phyloP scores from a whole-genome alignment of 1,140 invertebrate genomes.

The Aphaenogaster floridana region DNA sequence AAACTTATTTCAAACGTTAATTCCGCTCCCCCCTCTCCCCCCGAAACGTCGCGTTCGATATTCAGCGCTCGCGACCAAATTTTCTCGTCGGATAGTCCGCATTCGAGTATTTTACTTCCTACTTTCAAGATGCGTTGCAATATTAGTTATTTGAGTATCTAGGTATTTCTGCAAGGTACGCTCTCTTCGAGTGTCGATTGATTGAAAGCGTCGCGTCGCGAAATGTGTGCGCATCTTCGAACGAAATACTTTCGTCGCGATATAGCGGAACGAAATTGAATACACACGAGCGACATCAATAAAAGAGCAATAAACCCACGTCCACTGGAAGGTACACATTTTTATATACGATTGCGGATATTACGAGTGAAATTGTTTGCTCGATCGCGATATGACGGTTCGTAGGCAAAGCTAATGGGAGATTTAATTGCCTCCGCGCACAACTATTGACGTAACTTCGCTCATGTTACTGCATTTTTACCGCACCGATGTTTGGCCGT shows the following conservation, averaged over 20 bases:
- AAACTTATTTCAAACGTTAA: no score
- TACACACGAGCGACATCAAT: not conserved
- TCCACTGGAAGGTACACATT: conserved; percentile 14
- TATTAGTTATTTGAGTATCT: conserved; percentile 12
- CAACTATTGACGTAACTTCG: conserved; percentile 38
- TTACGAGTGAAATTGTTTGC: conserved; percentile 55
- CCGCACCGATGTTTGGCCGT: not conserved
- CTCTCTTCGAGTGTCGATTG: not conserved
- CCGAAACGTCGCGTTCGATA: not conserved
- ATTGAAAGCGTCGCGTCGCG: not conserved
- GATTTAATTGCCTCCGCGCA: conserved; percentile 30
- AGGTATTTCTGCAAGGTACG: not conserved
- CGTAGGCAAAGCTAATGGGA: conserved; percentile 50
- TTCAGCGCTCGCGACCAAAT: not conserved
- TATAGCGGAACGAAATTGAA: conserved; percentile 5
- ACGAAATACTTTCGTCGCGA: conserved; percentile 1
- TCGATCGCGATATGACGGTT: conserved; percentile 27
- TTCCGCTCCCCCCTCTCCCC: no score
- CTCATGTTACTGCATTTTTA: conserved; percentile 22
- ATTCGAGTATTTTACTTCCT: not conserved
- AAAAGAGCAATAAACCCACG: conserved; percentile 39
- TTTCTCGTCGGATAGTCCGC: not conserved
- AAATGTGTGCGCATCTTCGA: not conserved
- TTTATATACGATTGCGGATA: conserved; percentile 49
- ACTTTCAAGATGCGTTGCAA: not conserved